Conservation (phyloP, 2,888 invertebrate species). For the Perithous albicinctus region DNA sequence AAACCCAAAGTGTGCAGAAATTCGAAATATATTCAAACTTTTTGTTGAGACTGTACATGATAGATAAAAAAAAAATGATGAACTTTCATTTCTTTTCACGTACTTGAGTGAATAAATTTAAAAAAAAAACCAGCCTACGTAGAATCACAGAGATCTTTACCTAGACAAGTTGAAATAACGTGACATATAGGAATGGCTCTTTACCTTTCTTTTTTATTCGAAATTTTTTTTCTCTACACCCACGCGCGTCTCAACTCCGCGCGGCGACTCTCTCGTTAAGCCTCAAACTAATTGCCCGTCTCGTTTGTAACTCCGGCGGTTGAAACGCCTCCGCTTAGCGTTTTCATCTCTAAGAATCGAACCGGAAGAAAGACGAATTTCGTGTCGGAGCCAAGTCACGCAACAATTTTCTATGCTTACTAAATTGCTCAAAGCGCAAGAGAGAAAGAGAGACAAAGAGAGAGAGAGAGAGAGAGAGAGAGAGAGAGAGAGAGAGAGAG, state of each 20-base stretch:
- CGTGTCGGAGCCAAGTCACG: conserved; percentile 15
- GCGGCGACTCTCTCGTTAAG: conserved; percentile 53
- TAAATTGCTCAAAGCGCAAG: not conserved
- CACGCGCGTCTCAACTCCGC: conserved; percentile 47
- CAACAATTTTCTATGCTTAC: not conserved
- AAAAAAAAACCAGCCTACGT: too few relatives aligned
- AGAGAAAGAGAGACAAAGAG: too few relatives aligned
- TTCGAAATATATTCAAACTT: too few relatives aligned
- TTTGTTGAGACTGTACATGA: too few relatives aligned
- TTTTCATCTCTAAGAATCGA: conserved; percentile 32
- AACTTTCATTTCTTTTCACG: too few relatives aligned
- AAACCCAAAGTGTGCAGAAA: too few relatives aligned
- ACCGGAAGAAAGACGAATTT: conserved; percentile 47
- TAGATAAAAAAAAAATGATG: too few relatives aligned
- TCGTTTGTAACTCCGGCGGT: conserved; percentile 17
- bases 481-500: too few relatives aligned
- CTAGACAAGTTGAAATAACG: conserved; percentile 41
- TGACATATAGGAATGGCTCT: not conserved
- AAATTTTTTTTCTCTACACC: too few relatives aligned
- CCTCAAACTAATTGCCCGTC: conserved; percentile 57
- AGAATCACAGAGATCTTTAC: conserved; percentile 5
- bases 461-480: too few relatives aligned
- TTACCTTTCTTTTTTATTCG: conserved; percentile 16
- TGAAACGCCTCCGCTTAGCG: conserved; percentile 50
- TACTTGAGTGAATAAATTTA: too few relatives aligned